phyloP scores from a whole-genome alignment of 1,140 invertebrate species.

The Grapholita molesta region DNA sequence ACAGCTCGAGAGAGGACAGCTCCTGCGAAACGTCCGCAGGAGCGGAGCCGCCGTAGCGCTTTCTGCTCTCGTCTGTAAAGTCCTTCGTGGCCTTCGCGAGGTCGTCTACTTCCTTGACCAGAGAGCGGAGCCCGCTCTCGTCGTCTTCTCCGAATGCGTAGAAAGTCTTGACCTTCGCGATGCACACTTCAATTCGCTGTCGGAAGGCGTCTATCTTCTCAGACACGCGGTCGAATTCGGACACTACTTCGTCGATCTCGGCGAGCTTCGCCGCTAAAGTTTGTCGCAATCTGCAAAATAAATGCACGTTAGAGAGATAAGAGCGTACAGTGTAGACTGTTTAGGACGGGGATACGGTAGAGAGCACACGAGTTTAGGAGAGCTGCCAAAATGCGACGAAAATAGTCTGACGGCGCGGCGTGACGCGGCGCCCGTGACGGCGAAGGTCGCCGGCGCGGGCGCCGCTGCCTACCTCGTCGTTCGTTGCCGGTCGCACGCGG shows the following conservation, averaged over 20 bases:
- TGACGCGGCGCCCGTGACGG: conserved; percentile 54
- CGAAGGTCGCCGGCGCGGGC: conserved; percentile 57
- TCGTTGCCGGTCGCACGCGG: conserved; percentile 66
- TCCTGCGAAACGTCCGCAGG: conserved; percentile 88
- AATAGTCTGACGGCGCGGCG: conserved; percentile 61
- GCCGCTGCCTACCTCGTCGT: conserved; percentile 55
- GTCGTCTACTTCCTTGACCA: conserved; percentile 75
- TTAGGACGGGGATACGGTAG: conserved; percentile 33
- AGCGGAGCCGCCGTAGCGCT: conserved; percentile 83
- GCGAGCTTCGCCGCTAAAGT: conserved; percentile 73
- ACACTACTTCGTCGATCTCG: conserved; percentile 71
- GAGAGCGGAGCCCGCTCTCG: conserved; percentile 76
- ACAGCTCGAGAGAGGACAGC: conserved; percentile 86
- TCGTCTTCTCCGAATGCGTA: conserved; percentile 87
- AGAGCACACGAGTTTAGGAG: conserved; percentile 36
- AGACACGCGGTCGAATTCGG: conserved; percentile 77
- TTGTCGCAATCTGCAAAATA: conserved; percentile 74
- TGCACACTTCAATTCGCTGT: conserved; percentile 80
- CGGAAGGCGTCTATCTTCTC: conserved; percentile 82
- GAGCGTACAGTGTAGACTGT: conserved; percentile 33
- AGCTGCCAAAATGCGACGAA: conserved; percentile 72
- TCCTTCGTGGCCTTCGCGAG: conserved; percentile 80
- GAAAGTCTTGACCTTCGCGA: conserved; percentile 81
- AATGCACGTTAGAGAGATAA: conserved; percentile 33
- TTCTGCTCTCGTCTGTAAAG: conserved; percentile 82